These are phyloP conservation scores for Yasuhikotakia modesta DNA, from an alignment of 2,797 vertebrate genomes.

Conservation along the genomic window DNA sequence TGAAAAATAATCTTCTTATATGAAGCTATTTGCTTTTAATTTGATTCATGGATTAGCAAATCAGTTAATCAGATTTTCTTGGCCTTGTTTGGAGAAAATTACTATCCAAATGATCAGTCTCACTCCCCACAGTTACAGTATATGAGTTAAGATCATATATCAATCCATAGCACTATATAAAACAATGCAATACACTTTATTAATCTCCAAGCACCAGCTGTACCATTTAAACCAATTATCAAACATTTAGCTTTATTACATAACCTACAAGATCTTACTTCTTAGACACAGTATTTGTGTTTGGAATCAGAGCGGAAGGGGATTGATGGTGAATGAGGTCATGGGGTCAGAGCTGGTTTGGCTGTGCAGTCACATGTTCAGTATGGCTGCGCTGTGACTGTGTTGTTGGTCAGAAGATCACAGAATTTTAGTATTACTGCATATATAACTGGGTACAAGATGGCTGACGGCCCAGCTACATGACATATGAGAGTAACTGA, in stretches of 20 bases:
- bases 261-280: neutral
- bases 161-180: neutral
- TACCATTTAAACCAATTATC: neutral
- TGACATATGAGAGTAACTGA: neutral
- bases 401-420: neutral
- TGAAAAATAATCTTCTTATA: too few species aligned
- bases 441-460: too few species aligned
- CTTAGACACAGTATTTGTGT: neutral
- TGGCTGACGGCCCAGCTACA: too few species aligned
- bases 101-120: neutral
- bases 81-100: too few species aligned
- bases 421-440: neutral
- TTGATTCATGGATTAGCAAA: too few species aligned
- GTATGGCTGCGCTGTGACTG: constrained; percentile 11
- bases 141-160: neutral
- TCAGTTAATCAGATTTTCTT: too few species aligned
- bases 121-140: neutral
- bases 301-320: neutral
- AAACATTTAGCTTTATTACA: neutral
- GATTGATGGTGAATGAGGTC: constrained; percentile 30
- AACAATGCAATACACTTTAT: neutral
- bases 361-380: constrained; percentile 40
- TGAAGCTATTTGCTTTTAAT: too few species aligned
- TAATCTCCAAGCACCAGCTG: neutral
- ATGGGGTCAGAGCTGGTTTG: constrained; percentile 12